Conservation (phyloP, 2,113 vertebrate species). For the Gobiocypris rarus region DNA sequence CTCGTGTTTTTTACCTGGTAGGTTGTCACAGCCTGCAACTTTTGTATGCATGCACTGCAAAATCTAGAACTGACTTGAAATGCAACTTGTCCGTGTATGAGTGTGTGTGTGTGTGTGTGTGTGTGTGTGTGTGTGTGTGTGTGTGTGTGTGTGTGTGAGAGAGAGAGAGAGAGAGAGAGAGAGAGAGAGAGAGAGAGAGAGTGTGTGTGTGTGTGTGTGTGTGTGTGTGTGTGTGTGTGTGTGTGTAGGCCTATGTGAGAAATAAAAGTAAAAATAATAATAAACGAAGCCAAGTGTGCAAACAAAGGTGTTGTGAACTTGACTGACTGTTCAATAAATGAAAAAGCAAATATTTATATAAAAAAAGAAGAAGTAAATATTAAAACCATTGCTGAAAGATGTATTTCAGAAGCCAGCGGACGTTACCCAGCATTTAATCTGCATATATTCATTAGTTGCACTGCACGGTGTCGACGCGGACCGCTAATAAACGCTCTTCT, state of each 20-base stretch:
- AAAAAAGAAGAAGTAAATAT: constrained; percentile 1
- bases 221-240: neutral
- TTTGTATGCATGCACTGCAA: too few species aligned
- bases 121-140: too few species aligned
- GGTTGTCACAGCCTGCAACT: too few species aligned
- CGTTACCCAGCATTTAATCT: constrained; percentile 39
- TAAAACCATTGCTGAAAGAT: constrained; percentile 27
- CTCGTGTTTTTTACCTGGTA: neutral
- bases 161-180: too few species aligned
- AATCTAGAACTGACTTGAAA: too few species aligned
- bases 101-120: too few species aligned
- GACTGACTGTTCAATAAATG: constrained; percentile 13
- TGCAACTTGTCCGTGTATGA: too few species aligned
- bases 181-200: too few species aligned
- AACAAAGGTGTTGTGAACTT: constrained; percentile 5
- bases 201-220: neutral
- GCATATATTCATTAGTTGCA: constrained; percentile 46
- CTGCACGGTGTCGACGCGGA: constrained; percentile 29
- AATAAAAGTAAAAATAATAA: too few species aligned
- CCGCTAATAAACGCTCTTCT: constrained; percentile 56
- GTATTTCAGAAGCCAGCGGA: constrained; percentile 19
- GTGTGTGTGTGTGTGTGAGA: too few species aligned
- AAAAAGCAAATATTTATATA: neutral
- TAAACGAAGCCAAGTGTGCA: constrained; percentile 5
- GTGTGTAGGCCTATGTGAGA: too few species aligned